phyloP scores from a whole-genome alignment of 2,797 vertebrate species.

The Crenuchus spilurus region DNA sequence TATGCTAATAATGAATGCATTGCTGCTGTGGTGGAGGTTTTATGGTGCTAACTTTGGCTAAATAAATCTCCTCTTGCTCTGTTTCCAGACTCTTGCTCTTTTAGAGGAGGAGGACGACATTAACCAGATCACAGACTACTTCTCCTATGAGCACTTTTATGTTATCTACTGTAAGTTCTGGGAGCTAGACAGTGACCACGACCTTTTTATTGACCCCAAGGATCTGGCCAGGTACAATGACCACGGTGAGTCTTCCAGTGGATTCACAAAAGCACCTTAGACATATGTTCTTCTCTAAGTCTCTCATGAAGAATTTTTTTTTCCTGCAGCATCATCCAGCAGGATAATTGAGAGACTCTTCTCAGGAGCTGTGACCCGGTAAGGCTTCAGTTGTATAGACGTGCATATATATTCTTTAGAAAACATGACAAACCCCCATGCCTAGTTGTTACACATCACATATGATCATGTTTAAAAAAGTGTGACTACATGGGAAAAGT shows the following conservation, averaged over 20 bases:
- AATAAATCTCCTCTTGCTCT: background rate
- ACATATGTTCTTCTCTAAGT: background rate
- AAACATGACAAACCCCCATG: no score
- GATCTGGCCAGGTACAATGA: constrained; percentile 95
- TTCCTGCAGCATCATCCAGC: constrained; percentile 88
- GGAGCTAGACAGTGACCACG: constrained; percentile 98
- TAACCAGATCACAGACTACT: constrained; percentile 99
- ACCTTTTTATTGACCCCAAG: constrained; percentile 95
- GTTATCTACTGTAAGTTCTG: constrained; percentile 99
- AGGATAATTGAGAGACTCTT: constrained; percentile 96
- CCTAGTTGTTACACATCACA: no score
- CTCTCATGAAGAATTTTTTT: constrained; percentile 23
- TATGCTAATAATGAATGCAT: no score
- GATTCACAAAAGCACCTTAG: background rate
- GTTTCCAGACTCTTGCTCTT: constrained; percentile 87
- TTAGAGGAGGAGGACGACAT: constrained; percentile 99
- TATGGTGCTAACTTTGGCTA: no score
- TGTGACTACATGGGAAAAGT: no score
- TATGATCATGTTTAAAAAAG: no score
- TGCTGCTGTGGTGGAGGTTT: no score
- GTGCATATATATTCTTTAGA: no score
- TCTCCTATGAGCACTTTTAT: constrained; percentile 99
- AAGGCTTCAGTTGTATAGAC: constrained; percentile 55
- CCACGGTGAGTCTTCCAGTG: constrained; percentile 66
- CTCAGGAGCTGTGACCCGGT: constrained; percentile 97